Conservation (phyloP, 2,888 invertebrate genomes). For the Synergus itoensis region DNA sequence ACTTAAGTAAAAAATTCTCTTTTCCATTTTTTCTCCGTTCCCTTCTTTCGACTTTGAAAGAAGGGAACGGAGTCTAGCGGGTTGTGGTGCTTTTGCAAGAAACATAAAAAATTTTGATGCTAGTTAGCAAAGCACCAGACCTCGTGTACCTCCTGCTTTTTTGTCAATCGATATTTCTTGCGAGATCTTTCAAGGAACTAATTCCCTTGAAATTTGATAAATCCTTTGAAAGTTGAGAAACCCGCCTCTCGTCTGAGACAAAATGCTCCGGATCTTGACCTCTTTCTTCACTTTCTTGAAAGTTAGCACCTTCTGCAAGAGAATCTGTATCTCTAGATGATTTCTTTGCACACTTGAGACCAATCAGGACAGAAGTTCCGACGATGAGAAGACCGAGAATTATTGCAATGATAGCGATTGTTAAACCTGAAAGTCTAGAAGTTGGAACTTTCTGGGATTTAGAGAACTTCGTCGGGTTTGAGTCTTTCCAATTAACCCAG, state of each 20-base stretch:
- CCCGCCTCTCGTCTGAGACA: not conserved
- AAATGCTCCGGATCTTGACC: not conserved
- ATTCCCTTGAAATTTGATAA: conserved; percentile 44
- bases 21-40: not conserved
- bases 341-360: conserved; percentile 52
- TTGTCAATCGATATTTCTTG: conserved; percentile 56
- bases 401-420: conserved; percentile 57
- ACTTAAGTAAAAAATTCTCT: not conserved
- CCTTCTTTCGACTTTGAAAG: not conserved
- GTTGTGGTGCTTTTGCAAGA: not conserved
- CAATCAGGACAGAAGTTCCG: conserved; percentile 54
- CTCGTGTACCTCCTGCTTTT: conserved; percentile 52
- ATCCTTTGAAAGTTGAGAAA: conserved; percentile 40
- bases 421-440: conserved; percentile 52
- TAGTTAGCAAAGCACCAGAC: conserved; percentile 46
- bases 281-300: not conserved
- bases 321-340: not conserved
- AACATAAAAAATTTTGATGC: conserved; percentile 53
- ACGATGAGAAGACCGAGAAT: conserved; percentile 56
- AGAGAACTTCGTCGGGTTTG: conserved; percentile 36
- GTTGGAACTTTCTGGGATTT: conserved; percentile 8
- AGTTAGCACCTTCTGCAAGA: conserved; percentile 6
- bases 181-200: conserved; percentile 47
- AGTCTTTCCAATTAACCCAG: conserved; percentile 82
- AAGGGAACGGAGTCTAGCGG: conserved; percentile 21